Base-by-base conservation (phyloP, 2,797 vertebrate species). In the Neostethus bicornis region DNA sequence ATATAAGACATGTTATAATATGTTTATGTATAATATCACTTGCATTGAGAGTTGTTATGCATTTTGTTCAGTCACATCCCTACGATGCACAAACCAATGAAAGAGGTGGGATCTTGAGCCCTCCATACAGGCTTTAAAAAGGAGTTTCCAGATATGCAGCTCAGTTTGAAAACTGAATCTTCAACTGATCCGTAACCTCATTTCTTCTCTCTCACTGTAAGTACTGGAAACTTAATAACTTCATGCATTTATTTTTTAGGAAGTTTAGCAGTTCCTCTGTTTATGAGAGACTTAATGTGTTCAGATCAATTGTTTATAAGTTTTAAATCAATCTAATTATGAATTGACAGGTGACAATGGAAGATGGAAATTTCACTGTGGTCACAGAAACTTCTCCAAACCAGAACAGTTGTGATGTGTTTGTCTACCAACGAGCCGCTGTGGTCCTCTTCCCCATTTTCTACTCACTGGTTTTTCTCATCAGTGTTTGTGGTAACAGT, bases 401-500 rank as follows among this genome's bases (percentile, higher is more conserved):
- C 62, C 88, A 70, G 77, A 85, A 77, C 76, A 68, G 66, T 71
- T 96, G 94, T 44, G 86, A 90, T 0, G 88, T 94, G 52, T 89
- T 92, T 23, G 84, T 77, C 21, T 86, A 83, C 25, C 84, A 90
- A 34, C 64, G 64, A 35, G 74, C 77, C 0, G 84, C 92, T 6
- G 87, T 84, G 41, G 60, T 93, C 67, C 51, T 66, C 17, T 94
- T 94, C 52, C 90, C 92, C 1, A 58, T 93, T 51, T 94, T 95
- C 84, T 94, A 93, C 77, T 80, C 68, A 0, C 29, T 77, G 28
- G 72, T 95, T 57, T 87, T 94, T 61, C 31, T 93, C 14, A 80
- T 93, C 0, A 91, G 94, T 0, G 60, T 85, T 14, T 92, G 85
- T 0, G 92, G 94, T 54, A 96, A 95, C 73, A 70, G 88, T 60